Conservation (phyloP, 2,888 invertebrate genomes). For the Synanthedon formicaeformis region DNA sequence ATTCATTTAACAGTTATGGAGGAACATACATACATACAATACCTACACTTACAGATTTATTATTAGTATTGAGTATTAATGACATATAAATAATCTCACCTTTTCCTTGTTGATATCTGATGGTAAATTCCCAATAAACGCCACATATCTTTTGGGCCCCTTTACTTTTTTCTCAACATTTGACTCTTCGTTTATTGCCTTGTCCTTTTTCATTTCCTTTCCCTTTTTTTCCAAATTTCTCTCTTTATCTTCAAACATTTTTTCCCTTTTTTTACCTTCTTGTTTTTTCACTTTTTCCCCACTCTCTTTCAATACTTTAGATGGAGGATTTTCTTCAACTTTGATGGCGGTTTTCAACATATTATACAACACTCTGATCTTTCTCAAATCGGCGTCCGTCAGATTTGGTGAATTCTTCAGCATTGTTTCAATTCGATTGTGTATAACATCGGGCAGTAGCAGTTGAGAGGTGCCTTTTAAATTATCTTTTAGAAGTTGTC, state of each 20-base stretch:
- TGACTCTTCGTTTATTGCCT: conserved; percentile 6
- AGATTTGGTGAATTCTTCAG: conserved; percentile 21
- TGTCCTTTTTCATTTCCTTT: conserved; percentile 8
- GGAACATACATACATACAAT: too few relatives aligned
- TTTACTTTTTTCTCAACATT: conserved; percentile 20
- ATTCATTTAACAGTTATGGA: too few relatives aligned
- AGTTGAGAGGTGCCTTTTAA: conserved; percentile 35
- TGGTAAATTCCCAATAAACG: conserved; percentile 58
- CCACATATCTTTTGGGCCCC: conserved; percentile 58
- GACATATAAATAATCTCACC: conserved; percentile 22
- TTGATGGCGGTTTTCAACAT: conserved; percentile 34
- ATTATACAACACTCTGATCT: conserved; percentile 48
- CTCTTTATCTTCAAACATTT: conserved; percentile 5
- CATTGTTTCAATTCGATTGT: conserved; percentile 38
- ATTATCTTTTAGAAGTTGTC: conserved; percentile 34
- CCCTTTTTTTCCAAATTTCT: conserved; percentile 6
- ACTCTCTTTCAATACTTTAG: conserved; percentile 6
- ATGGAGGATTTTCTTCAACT: conserved; percentile 6
- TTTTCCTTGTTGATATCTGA: conserved; percentile 38
- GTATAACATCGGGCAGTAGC: conserved; percentile 42
- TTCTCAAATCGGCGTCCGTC: conserved; percentile 38
- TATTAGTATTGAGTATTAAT: too few relatives aligned
- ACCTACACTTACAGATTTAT: too few relatives aligned
- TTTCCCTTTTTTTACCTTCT: conserved; percentile 6
- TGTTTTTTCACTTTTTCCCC: conserved; percentile 1